Evolutionary conservation across 1,140 invertebrate genomes (phyloP).

Genomic region (Chironomus tepperi): DNA sequence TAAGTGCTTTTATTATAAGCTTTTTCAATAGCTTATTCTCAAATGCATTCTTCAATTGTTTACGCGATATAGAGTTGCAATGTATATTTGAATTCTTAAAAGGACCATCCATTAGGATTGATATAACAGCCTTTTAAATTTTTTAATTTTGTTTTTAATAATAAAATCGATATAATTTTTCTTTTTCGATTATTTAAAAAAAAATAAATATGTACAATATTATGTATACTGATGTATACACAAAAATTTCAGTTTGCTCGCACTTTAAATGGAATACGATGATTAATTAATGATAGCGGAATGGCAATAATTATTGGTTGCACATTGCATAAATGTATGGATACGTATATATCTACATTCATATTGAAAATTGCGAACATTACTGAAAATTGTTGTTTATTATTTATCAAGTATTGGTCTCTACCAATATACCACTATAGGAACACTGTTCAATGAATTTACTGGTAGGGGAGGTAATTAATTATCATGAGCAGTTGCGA

Average conservation of each 20-base stretch:
- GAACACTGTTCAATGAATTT: not conserved
- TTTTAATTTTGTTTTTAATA: not conserved
- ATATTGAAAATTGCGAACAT: not conserved
- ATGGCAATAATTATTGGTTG: slow-evolving; percentile 13
- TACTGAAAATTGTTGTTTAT: slow-evolving; percentile 14
- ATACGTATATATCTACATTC: too few relatives aligned
- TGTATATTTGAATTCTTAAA: too few relatives aligned
- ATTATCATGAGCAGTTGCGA: slow-evolving; percentile 1
- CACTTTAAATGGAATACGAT: slow-evolving; percentile 3
- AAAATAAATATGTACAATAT: too few relatives aligned
- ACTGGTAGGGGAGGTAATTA: not conserved
- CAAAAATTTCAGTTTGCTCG: not conserved
- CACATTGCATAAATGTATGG: not conserved
- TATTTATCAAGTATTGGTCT: slow-evolving; percentile 5
- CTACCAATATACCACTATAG: not conserved
- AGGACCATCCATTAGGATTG: too few relatives aligned
- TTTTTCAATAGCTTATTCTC: not conserved
- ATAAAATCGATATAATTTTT: not conserved
- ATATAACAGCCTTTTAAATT: too few relatives aligned
- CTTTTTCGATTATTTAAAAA: not conserved
- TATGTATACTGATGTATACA: too few relatives aligned
- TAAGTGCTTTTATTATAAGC: not conserved
- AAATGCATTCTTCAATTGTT: not conserved
- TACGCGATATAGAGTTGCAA: not conserved
- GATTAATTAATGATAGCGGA: slow-evolving; percentile 8